A percentile compares a stretch with the other conserved stretches of the same genome.
Evolutionary conservation across 2,797 vertebrate genomes (phyloP).

Genomic region (Choloepus didactylus): DNA sequence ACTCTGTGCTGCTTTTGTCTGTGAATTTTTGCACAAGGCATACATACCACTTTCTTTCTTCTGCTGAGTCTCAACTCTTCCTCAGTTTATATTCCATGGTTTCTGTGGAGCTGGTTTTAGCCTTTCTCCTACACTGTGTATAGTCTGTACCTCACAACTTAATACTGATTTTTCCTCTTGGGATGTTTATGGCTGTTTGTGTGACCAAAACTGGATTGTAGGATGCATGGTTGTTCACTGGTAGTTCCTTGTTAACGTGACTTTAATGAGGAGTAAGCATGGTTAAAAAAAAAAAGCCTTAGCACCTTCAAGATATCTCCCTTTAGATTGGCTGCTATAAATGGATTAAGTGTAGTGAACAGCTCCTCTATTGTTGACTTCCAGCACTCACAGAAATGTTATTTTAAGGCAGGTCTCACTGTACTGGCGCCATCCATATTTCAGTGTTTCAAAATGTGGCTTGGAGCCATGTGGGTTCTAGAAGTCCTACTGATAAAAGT

Average conservation of each 20-base stretch:
- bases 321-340: background rate
- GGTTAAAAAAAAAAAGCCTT: background rate
- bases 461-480: background rate
- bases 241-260: slow-evolving; percentile 27
- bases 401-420: background rate
- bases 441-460: background rate
- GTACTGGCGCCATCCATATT: background rate
- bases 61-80: background rate
- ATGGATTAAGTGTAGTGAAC: background rate
- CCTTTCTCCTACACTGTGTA: background rate
- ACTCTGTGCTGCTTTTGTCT: background rate
- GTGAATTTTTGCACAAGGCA: background rate
- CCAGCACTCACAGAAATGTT: background rate
- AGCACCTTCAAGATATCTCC: background rate
- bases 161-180: background rate
- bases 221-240: background rate
- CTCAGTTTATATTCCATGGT: background rate
- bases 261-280: background rate
- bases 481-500: background rate
- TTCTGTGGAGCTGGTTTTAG: background rate
- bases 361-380: background rate
- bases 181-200: background rate
- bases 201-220: background rate
- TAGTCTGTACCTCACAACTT: background rate
- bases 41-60: background rate